Evolutionary conservation across 1,140 invertebrate genomes (phyloP), one percentile per base, ranked within the genome.

Genomic region (Myzus persicae): DNA sequence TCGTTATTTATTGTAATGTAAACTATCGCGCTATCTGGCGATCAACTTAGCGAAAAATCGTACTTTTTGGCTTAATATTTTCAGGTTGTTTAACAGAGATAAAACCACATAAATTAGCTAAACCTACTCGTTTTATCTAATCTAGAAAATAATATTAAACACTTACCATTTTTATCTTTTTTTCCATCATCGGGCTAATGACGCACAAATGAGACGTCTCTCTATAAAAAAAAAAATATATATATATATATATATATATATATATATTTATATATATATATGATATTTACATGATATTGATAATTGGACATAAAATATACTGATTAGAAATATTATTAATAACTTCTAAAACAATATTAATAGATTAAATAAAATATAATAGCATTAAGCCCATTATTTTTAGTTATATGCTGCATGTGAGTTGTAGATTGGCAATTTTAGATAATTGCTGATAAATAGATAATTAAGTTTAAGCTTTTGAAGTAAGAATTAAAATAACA

Each of bases 131-230:
- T 67, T 90, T 59, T 67, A 59, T 90, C 89, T 90, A n/a, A 90
- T 90, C 51, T 59, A 59, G 24, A 51, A 51, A 54, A 90, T 44
- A 90, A 59, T 40, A 22, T 22, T 8, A 40, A 90, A 90, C 51
- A 90, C 89, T 90, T 24, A 90, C 89, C 89, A 90, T 8, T 42
- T 67, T 90, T 67, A n/a, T 42, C 7, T n/a, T 90, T 26, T 90
- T n/a, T 90, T 2, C 59, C 24, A 90, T 59, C 40, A 6, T 67
- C 40, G 14, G 38, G 59, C 89, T 67, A 26, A 59, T 90, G 54
- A 90, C 26, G 51, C 51, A 89, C n/a, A 20, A 59, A n/a, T 76
- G n/a, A 76, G 59, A 76, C 26, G 42, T 44, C 59, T 90, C 89
- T 90, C 40, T 38, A 89, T 54, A 89, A 54, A 51, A 89, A 89